Evolutionary conservation across 2,113 vertebrate genomes (phyloP).

Genomic region (Poecile atricapillus): DNA sequence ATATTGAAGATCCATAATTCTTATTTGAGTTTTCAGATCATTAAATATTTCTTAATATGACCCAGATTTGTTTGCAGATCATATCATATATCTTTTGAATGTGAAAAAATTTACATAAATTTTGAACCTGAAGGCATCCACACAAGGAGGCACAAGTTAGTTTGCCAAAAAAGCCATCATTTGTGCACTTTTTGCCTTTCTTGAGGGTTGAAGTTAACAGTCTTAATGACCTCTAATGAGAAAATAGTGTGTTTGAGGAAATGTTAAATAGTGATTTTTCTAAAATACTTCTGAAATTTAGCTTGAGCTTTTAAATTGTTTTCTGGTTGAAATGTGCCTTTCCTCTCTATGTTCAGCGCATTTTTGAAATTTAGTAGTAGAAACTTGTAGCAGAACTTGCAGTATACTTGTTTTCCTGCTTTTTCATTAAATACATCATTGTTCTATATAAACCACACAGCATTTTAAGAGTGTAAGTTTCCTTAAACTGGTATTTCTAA

Average conservation of each 20-base stretch:
- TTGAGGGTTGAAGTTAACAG: not conserved
- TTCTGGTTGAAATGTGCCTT: not conserved
- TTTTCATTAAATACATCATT: not conserved
- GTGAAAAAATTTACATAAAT: not conserved
- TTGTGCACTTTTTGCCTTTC: not conserved
- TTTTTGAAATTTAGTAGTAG: not conserved
- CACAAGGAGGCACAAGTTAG: not conserved
- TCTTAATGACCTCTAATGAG: not conserved
- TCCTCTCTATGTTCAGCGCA: rapidly evolving
- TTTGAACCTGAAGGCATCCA: not conserved
- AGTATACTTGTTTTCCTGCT: not conserved
- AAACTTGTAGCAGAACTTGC: not conserved
- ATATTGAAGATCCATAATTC: not conserved
- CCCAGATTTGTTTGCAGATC: not conserved
- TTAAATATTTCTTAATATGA: not conserved
- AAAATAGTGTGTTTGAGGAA: not conserved
- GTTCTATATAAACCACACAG: not conserved
- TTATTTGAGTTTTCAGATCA: not conserved
- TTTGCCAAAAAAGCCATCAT: not conserved
- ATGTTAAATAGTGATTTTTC: not conserved
- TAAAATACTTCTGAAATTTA: not conserved
- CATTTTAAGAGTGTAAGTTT: not conserved
- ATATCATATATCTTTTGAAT: not conserved
- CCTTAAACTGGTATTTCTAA: not conserved
- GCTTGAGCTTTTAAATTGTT: not conserved